Evolutionary conservation across 2,113 vertebrate genomes (phyloP), one percentile per base, ranked within the genome.

Genomic region (Mixornis gularis): DNA sequence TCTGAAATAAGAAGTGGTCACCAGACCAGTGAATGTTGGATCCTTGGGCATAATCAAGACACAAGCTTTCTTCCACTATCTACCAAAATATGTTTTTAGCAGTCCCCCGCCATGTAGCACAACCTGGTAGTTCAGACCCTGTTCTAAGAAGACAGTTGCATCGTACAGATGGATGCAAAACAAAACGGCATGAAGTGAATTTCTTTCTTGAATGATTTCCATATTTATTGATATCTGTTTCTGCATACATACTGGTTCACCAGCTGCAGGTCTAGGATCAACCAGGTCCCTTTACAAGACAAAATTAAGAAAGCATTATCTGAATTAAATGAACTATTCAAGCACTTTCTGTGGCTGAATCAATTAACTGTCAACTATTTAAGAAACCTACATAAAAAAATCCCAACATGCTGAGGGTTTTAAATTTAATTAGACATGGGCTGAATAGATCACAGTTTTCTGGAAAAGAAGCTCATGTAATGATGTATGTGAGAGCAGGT

Each of bases 211-310:
- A 63, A 43, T 44, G 58, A 74, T 21, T 88, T 66, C 44, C 12
- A 52, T 48, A 64, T 93, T 72, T 64, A 80, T 12, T 90, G 87
- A 7, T 10, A 80, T 15, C 36, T 79, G 27, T 64, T 76, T 81
- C 79, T 91, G 30, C 53, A 10, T 15, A 64, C 13, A n/a, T 48
- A 65, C 24, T 83, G 21, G 32, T 36, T 84, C 80, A 48, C 40
- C 59, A 80, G 62, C 34, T 70, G 59, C 64, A 90, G 44, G 59
- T 77, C 51, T 70, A 89, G 59, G 70, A 89, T 60, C 64, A 91
- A 36, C 51, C 68, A 78, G 41, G 30, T 38, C 41, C 43, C 36
- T 17, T 55, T 24, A 71, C 40, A 92, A 62, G 40, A 88, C 32
- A 80, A 89, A 90, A 59, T 74, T 78, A 88, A 88, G 68, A 53